phyloP scores from a whole-genome alignment of 2,113 vertebrate genomes.

The Sterna hirundo region DNA sequence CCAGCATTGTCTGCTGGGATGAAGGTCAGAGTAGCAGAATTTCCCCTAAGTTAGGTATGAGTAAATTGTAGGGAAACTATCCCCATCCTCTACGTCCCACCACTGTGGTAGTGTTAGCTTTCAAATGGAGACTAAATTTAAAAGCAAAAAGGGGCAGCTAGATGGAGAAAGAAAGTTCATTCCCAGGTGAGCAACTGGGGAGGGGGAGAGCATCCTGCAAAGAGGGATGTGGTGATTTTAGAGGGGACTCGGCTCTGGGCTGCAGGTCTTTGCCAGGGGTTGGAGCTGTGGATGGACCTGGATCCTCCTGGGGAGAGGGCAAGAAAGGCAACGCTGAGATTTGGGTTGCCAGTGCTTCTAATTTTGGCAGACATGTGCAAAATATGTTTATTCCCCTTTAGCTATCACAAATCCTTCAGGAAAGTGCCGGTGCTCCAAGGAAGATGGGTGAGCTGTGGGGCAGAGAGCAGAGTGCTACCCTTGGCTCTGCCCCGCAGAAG shows the following conservation, averaged over 20 bases:
- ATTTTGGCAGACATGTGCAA: background rate
- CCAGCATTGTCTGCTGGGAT: background rate
- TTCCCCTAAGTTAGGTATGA: background rate
- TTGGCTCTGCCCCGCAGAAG: background rate
- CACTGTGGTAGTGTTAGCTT: background rate
- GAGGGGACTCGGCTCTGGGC: background rate
- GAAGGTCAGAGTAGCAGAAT: background rate
- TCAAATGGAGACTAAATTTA: background rate
- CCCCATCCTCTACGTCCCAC: background rate
- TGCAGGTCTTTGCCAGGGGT: background rate
- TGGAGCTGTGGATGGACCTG: background rate
- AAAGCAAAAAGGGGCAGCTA: background rate
- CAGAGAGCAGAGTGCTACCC: background rate
- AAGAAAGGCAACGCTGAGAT: background rate
- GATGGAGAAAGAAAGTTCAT: background rate
- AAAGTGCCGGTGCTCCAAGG: background rate
- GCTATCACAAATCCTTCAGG: background rate
- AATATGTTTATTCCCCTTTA: background rate
- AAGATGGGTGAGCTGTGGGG: background rate
- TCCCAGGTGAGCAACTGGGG: background rate
- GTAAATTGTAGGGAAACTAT: background rate
- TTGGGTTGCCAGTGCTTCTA: background rate
- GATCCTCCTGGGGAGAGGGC: background rate
- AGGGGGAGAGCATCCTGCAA: background rate
- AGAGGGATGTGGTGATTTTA: background rate